Evolutionary conservation across 2,888 invertebrate species (phyloP), one percentile per base, ranked within the genome.

Genomic region (Drosophila seclusa): DNA sequence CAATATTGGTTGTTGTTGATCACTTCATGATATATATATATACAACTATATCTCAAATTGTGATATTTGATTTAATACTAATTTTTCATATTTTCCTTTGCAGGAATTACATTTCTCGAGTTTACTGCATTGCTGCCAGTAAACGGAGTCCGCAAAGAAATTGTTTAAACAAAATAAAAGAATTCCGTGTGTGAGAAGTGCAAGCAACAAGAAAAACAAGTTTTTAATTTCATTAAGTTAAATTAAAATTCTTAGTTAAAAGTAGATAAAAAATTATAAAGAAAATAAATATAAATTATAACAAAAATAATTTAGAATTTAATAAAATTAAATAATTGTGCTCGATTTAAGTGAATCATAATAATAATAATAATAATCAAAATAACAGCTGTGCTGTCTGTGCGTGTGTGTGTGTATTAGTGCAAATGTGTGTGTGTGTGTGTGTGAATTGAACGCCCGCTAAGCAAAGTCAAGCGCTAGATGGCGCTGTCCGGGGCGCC

Each of bases 61-160:
- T n/a, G 5, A 40, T n/a, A n/a, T 18, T 34, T 27, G 42, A 32
- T 38, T 24, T 40, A 42, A 52, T 69, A 60, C 49, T 60, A 50
- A 60, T 58, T 54, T 55, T 55, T 27, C 48, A 52, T 48, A 64
- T 45, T 55, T 34, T 52, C 21, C 66, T 32, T 66, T 63, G 24
- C 83, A 87, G 86, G 86, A 87, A 83, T 83, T 73, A 76, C 58
- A 88, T 85, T 83, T 83, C 88, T 73, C 78, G 76, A 75, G 89
- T 55, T 82, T 89, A 89, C 83, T 84, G 86, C 81, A 71, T 76
- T 81, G 80, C 59, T 79, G 80, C 53, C 76, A 80, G 78, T 79
- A 79, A 79, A 59, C 75, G 65, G 80, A 65, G 71, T 68, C 16
- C 45, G 49, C 18, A 73, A 72, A 70, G 74, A 85, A 90, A 80